Percentiles rank a stretch among this genome's conserved stretches.
These are phyloP conservation scores for Rynchops niger DNA, from an alignment of 2,113 vertebrate genomes.

Conservation along the genomic window DNA sequence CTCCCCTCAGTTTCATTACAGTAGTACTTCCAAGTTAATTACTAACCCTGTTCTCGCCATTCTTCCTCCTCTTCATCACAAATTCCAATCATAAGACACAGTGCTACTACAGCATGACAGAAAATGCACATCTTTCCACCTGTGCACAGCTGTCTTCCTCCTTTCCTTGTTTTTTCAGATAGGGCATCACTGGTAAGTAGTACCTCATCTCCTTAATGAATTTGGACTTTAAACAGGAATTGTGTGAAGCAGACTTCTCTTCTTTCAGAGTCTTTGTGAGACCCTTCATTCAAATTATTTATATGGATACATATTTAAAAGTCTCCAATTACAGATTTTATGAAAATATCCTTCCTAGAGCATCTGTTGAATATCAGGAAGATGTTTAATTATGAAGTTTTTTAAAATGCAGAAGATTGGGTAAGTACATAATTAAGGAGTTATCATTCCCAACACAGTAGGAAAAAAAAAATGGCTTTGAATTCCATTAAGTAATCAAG, in stretches of 20 bases:
- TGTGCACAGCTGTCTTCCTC: background rate
- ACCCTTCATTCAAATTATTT: background rate
- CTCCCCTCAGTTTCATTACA: too few species aligned
- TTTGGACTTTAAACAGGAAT: background rate
- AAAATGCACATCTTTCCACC: background rate
- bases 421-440: slow-evolving; percentile 13
- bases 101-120: background rate
- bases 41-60: background rate
- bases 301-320: background rate
- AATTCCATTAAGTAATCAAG: slow-evolving; percentile 50
- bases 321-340: background rate
- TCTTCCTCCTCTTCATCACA: background rate
- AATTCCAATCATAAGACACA: background rate
- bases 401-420: slow-evolving; percentile 13
- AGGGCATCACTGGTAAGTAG: background rate
- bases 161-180: background rate
- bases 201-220: background rate
- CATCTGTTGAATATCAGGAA: background rate
- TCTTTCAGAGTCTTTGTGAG: background rate
- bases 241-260: background rate
- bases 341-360: background rate
- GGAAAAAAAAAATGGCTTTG: background rate
- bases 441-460: background rate
- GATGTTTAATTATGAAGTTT: background rate
- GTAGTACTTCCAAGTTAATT: background rate